Percentiles rank a stretch among this genome's conserved stretches.
These are phyloP conservation scores for Acropora yongei DNA, from an alignment of 64 coral and sea anemone species.

Conservation along the genomic window DNA sequence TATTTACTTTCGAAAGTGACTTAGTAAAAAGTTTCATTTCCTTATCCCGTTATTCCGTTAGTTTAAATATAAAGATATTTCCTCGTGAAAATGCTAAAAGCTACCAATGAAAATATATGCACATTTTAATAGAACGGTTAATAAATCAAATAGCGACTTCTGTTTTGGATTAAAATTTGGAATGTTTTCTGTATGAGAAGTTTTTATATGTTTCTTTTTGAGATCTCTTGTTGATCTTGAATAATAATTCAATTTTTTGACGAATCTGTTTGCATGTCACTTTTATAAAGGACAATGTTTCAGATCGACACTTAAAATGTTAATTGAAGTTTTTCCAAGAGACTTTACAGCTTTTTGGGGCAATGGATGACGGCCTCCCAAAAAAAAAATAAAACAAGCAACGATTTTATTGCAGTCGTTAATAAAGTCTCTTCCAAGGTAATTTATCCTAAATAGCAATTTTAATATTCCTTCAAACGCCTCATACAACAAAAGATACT, in stretches of 20 bases:
- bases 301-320: too few species aligned
- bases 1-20: constrained; percentile 35
- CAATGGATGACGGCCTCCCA: too few species aligned
- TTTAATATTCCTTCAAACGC: too few species aligned
- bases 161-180: not conserved
- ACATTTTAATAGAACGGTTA: not conserved
- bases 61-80: not conserved
- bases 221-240: not conserved
- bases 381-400: too few species aligned
- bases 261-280: too few species aligned
- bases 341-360: not conserved
- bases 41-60: not conserved
- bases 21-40: constrained; percentile 13
- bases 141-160: not conserved
- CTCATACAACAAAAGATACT: too few species aligned
- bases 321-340: too few species aligned
- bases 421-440: too few species aligned
- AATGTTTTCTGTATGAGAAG: not conserved
- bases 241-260: too few species aligned
- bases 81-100: not conserved
- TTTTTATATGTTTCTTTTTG: not conserved
- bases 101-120: not conserved
- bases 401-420: too few species aligned
- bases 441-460: too few species aligned
- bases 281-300: too few species aligned